A percentile compares a stretch with the other conserved stretches of the same genome.
phyloP scores from a whole-genome alignment of 2,888 invertebrate species.

The Leucania comma region DNA sequence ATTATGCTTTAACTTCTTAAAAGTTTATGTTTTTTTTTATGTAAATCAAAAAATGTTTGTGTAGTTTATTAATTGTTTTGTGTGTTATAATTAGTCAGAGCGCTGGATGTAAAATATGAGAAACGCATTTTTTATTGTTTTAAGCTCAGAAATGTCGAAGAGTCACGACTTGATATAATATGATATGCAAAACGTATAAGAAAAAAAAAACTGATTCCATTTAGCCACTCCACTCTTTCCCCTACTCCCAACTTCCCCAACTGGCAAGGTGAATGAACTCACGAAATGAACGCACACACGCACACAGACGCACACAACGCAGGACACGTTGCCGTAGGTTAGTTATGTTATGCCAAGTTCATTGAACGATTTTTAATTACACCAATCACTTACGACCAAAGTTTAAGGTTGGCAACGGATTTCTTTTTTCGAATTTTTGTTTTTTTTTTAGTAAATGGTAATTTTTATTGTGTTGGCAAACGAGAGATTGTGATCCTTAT shows the following conservation, averaged over 20 bases:
- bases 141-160: neutral
- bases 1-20: too few species aligned
- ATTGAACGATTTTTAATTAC: constrained; percentile 73
- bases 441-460: neutral
- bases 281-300: constrained; percentile 87
- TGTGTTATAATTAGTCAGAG: too few species aligned
- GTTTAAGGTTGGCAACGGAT: constrained; percentile 56
- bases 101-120: too few species aligned
- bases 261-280: constrained; percentile 89
- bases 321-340: constrained; percentile 84
- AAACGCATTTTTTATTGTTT: too few species aligned
- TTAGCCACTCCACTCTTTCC: constrained; percentile 70
- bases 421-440: constrained; percentile 38
- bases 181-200: neutral
- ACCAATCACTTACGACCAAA: constrained; percentile 64
- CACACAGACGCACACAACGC: constrained; percentile 73
- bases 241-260: constrained; percentile 88
- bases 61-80: too few species aligned
- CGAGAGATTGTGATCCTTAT: too few species aligned
- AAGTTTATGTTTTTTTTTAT: too few species aligned
- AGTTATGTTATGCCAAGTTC: constrained; percentile 77
- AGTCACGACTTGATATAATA: neutral
- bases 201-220: too few species aligned
- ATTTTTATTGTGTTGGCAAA: neutral
- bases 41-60: too few species aligned